phyloP scores from a whole-genome alignment of 2,888 invertebrate genomes.

The Philonicus albiceps region DNA sequence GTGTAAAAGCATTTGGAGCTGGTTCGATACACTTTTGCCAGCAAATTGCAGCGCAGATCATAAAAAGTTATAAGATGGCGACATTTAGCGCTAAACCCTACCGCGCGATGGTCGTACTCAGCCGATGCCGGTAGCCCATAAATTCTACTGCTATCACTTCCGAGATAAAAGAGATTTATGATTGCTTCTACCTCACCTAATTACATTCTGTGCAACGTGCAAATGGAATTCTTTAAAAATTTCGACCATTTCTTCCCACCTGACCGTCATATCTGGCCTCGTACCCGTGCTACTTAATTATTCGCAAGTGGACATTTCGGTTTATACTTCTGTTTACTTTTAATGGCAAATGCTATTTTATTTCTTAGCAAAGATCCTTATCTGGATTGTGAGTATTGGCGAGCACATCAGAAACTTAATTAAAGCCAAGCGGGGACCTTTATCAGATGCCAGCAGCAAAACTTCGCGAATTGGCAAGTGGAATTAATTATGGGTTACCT shows the following conservation, averaged over 20 bases:
- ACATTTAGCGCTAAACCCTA: slow-evolving; percentile 30
- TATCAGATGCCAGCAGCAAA: background rate
- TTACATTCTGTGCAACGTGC: slow-evolving; percentile 40
- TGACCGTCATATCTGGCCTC: background rate
- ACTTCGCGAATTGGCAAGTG: background rate
- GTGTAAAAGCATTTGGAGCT: background rate
- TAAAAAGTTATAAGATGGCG: slow-evolving; percentile 36
- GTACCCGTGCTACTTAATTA: background rate
- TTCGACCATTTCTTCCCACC: background rate
- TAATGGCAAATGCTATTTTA: background rate
- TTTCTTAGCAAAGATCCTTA: background rate
- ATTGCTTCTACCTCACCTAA: slow-evolving; percentile 33
- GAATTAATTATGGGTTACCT: background rate
- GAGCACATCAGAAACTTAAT: background rate
- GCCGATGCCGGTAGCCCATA: background rate
- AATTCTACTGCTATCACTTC: slow-evolving; percentile 34
- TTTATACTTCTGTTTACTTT: background rate
- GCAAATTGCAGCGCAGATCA: slow-evolving; percentile 28
- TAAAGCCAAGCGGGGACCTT: background rate
- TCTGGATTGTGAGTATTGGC: background rate
- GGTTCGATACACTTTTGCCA: slow-evolving; percentile 34
- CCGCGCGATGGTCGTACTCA: background rate
- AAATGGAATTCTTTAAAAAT: slow-evolving; percentile 33
- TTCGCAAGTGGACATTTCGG: background rate
- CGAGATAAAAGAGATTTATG: slow-evolving; percentile 40